phyloP scores from a whole-genome alignment of 64 coral and sea anemone genomes.

The Astreopora myriophthalma region DNA sequence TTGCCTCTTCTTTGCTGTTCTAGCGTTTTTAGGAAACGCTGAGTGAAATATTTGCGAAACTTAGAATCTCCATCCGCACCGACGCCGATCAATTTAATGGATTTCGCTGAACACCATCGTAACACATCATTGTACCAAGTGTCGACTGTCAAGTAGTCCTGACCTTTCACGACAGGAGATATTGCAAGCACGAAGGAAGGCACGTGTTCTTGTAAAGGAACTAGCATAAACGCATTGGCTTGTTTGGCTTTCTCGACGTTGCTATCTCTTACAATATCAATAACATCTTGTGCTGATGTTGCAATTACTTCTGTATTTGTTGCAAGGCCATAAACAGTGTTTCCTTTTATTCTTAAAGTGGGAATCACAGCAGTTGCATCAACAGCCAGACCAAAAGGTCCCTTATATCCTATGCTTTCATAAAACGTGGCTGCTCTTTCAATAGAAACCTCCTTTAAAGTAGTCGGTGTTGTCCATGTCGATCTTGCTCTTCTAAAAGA shows the following conservation, averaged over 20 bases:
- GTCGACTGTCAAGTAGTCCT: not conserved
- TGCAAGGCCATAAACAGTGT: not conserved
- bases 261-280: not conserved
- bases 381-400: not conserved
- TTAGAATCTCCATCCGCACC: constrained; percentile 24
- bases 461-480: not conserved
- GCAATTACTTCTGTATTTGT: not conserved
- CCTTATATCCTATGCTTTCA: constrained; percentile 7
- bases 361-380: constrained; percentile 14
- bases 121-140: not conserved
- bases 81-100: not conserved
- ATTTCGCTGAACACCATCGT: not conserved
- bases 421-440: not conserved
- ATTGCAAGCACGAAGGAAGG: constrained; percentile 29
- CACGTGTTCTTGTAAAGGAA: constrained; percentile 24
- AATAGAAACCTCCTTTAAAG: not conserved
- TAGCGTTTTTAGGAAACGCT: not conserved
- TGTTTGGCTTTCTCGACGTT: not conserved
- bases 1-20: not conserved
- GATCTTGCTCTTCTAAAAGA: not conserved
- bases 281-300: constrained; percentile 7
- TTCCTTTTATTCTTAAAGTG: constrained; percentile 34
- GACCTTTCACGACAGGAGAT: constrained; percentile 11
- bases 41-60: not conserved
- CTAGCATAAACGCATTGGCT: constrained; percentile 43